A percentile compares a stretch with the other conserved stretches of the same genome.
phyloP scores from a whole-genome alignment of 2,888 invertebrate species.

The Xanthorhoe spadicearia region DNA sequence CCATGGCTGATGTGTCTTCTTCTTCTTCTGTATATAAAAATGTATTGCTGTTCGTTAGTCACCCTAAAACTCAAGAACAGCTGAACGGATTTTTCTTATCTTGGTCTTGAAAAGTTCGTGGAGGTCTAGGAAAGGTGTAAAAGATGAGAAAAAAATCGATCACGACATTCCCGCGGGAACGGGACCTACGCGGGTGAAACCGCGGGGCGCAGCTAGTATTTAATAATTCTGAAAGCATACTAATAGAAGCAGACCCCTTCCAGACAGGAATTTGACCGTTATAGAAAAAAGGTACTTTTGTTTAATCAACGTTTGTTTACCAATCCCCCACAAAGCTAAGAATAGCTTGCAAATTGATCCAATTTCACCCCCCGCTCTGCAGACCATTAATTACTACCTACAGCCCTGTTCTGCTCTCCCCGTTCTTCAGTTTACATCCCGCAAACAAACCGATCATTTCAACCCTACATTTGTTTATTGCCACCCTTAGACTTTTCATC shows the following conservation, averaged over 20 bases:
- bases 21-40: too few relatives aligned
- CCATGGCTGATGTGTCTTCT: too few relatives aligned
- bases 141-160: too few relatives aligned
- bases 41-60: too few relatives aligned
- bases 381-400: constrained; percentile 81
- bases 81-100: too few relatives aligned
- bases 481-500: constrained; percentile 65
- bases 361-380: constrained; percentile 74
- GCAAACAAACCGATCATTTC: constrained; percentile 80
- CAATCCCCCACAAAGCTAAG: constrained; percentile 61
- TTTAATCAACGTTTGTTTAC: constrained; percentile 66
- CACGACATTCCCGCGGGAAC: too few relatives aligned
- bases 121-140: too few relatives aligned
- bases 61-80: too few relatives aligned
- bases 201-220: too few relatives aligned
- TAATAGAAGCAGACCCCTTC: constrained; percentile 4
- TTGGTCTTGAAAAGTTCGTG: too few relatives aligned
- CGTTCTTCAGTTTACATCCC: constrained; percentile 74
- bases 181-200: too few relatives aligned
- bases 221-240: neutral
- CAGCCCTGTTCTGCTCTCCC: constrained; percentile 58
- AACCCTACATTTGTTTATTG: constrained; percentile 74
- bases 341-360: constrained; percentile 79
- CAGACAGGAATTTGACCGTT: constrained; percentile 30
- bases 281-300: constrained; percentile 38